phyloP scores from a whole-genome alignment of 92 coral and sea anemone genomes.

The Umimayanthus kanabou region DNA sequence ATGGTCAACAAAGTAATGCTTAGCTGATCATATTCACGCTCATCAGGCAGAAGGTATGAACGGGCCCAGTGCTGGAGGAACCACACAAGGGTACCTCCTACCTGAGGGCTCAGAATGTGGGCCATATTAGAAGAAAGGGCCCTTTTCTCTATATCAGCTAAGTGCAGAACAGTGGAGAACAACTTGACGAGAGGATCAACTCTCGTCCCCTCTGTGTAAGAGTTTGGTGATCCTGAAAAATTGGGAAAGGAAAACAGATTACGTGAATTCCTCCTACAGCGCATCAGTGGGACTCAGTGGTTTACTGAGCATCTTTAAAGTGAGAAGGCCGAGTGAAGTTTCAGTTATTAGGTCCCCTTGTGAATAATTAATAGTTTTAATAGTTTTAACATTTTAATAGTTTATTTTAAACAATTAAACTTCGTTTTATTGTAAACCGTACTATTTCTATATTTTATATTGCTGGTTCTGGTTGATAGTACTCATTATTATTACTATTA shows the following conservation, averaged over 20 bases:
- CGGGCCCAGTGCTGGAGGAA: conserved; percentile 81
- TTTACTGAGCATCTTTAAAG: no score
- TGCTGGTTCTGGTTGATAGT: no score
- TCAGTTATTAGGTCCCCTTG: no score
- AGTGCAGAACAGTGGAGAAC: conserved; percentile 67
- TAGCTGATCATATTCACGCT: conserved; percentile 83
- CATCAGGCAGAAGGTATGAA: conserved; percentile 87
- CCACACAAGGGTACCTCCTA: conserved; percentile 94
- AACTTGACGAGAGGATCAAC: conserved; percentile 80
- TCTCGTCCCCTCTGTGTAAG: conserved; percentile 49
- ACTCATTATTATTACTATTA: no score
- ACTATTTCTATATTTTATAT: no score
- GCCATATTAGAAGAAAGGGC: conserved; percentile 78
- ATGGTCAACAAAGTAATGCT: conserved; percentile 71
- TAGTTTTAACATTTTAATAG: no score
- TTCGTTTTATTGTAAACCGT: no score
- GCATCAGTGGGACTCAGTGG: no score
- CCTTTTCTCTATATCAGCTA: conserved; percentile 80
- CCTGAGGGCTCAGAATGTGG: conserved; percentile 88
- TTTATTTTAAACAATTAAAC: no score
- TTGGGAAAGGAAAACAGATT: not conserved
- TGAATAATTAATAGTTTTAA: no score
- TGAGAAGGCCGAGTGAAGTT: no score
- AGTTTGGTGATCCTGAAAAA: conserved; percentile 52
- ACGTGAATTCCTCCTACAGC: not conserved